Evolutionary conservation across 2,888 invertebrate species (phyloP).

Genomic region (Cataglyphis altisquamis): DNA sequence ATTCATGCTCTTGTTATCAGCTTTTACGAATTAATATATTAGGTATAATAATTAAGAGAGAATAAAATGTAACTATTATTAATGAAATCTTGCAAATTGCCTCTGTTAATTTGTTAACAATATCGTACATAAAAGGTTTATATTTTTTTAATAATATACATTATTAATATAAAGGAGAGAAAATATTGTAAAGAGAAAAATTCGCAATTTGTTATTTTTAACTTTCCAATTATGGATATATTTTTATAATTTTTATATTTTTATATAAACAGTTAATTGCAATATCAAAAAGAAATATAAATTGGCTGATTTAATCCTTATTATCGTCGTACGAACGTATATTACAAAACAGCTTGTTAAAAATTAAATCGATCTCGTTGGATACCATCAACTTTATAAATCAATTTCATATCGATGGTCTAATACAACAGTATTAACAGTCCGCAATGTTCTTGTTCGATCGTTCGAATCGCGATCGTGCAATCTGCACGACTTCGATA

Average conservation of each 20-base stretch:
- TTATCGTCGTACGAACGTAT: conserved; percentile 8
- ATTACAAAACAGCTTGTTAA: conserved; percentile 13
- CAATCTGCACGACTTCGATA: conserved; percentile 41
- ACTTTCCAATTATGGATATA: background rate
- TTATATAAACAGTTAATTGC: conserved; percentile 8
- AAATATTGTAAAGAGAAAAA: background rate
- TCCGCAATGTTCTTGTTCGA: conserved; percentile 29
- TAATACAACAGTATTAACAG: conserved; percentile 43
- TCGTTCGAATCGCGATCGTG: conserved; percentile 35
- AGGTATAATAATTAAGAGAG: background rate
- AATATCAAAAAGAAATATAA: background rate
- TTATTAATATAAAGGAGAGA: background rate
- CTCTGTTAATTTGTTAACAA: background rate
- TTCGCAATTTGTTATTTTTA: background rate
- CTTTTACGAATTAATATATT: conserved; percentile 33
- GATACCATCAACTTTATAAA: conserved; percentile 29
- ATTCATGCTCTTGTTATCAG: background rate
- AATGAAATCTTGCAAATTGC: background rate
- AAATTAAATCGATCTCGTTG: conserved; percentile 31
- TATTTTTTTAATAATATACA: background rate
- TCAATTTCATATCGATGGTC: conserved; percentile 44
- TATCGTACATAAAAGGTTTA: background rate
- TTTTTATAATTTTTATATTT: conserved; percentile 26
- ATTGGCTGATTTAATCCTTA: conserved; percentile 22
- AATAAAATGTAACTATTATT: conserved; percentile 15